Base-by-base conservation (phyloP, 1,140 invertebrate species). In the Apis cerana region DNA sequence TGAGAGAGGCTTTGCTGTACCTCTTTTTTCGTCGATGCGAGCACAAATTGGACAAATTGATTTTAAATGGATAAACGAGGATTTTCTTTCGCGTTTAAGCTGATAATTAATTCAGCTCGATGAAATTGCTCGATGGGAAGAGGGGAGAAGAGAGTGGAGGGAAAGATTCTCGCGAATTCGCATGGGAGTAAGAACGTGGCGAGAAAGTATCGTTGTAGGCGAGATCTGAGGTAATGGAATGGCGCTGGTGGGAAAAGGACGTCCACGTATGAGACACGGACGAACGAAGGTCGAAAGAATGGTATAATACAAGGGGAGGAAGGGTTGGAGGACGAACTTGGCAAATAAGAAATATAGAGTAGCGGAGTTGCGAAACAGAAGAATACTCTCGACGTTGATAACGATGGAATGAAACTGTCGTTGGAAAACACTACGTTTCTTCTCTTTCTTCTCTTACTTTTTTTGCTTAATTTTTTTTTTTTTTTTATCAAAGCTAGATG, bases 301-400 rank as follows among this genome's bases (percentile, higher is more conserved):
- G 33, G 33, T 43, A 7, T 43, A 43, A 43, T 43, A 43, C 7
- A 7, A 43, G 5, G 33, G 33, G 33, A 7, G 4, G 4, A 5
- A 5, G 33, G 4, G 33, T 33, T 68, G 67, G 67, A 33, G 54
- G 65, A 85, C 75, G 62, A 72, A 15, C 48, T 61, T 9, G n/a
- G 43, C 58, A 65, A 82, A 85, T 78, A 89, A 89, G 74, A 75
- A 87, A 80, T 71, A 82, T 33, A 81, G 52, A 62, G 56, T 58
- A 58, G 67, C 77, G 80, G 33, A 89, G 75, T 85, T 70, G 69
- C 69, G 79, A 75, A 48, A 43, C 80, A 82, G 72, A 86, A 89
- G 85, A 86, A 88, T 88, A 72, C 82, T 86, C 79, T 82, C 80
- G 81, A 84, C 78, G 87, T 80, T 86, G 81, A 79, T 64, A 75